Base-by-base conservation (phyloP, 2,113 vertebrate species). In the Patagioenas fasciata region DNA sequence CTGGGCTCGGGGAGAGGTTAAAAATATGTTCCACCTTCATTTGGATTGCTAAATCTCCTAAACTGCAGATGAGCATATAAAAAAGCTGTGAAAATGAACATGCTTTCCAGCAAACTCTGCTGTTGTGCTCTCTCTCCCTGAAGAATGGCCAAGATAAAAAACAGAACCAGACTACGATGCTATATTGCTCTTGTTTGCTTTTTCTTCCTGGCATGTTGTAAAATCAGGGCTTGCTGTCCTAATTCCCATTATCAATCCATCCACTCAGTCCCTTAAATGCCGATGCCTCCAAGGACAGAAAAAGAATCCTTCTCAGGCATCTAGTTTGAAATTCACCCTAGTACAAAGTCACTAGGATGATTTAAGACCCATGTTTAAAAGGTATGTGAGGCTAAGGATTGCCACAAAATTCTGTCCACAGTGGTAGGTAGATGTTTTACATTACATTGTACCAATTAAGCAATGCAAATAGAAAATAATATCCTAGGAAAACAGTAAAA, bases 101-200 rank as follows among this genome's bases (percentile, higher is more conserved):
- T 14, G 36, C 34, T 51, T 71, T 74, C 75, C 79, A 88, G 75
- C 10, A 91, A 81, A 70, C 15, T 89, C 57, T 84, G 79, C n/a
- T 95, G 13, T 70, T 91, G 50, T 65, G 31, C 32, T 80, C 28
- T 50, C 26, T 80, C 53, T 77, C 25, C 20, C 69, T 26, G 19
- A 89, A 64, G 47, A 91, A 54, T 10, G 78, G 48, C 60, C 40
- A 87, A 84, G 88, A 96, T 25, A 60, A 91, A 91, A 97, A 85
- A 25, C 94, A 95, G 94, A 95, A 90, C n/a, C 85, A 93, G 51
- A 54, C 4, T 70, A 53, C 32, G 18, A 83, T 66, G 64, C 24
- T 93, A 5, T 40, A 29, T 26, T 70, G 31, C 12, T 84, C 50
- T 61, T 40, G 25, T 56, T 91, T 61, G 40, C 73, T 65, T 91